Evolutionary conservation across 2,888 invertebrate genomes (phyloP), one percentile per base, ranked within the genome.

Genomic region (Suillia variegata): DNA sequence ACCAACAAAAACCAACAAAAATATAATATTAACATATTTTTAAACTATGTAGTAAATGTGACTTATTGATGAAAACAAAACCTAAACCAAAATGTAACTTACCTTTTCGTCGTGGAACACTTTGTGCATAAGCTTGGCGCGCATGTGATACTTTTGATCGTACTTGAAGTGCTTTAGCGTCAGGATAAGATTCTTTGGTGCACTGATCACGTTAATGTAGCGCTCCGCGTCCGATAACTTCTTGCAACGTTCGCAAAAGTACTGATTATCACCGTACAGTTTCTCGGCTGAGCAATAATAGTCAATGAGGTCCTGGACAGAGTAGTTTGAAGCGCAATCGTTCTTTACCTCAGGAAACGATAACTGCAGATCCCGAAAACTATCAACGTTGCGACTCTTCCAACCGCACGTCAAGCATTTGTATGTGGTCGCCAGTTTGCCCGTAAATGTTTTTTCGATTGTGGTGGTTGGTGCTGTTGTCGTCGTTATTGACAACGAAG

Each of bases 161-260:
- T 89, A 91, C 61, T 88, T 86, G 77, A 94, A 94, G 72, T 93
- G 89, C 76, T 94, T 91, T 12, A 94, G 80, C 0, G 93, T 92
- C 2, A 94, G 82, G 60, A 94, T 89, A 13, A 95, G 84, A 79
- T 92, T 89, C 48, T 89, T 87, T 0, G 94, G 94, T 3, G 90
- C 86, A 55, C 88, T 87, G 12, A 90, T 86, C 8, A 94, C 87
- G 63, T 85, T 85, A 10, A 89, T 87, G 38, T 85, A 85, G 22
- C 90, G 85, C 75, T 91, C 90, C 0, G 93, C 94, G 72, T 94
- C 92, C 42, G 90, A 89, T 13, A 92, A 82, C 13, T 85, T 85
- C 54, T 86, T 86, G 77, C 94, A 95, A 54, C 86, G 87, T 62
- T 88, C 88, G 83, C 94, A 95, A 65, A 87, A 86, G 79, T 94